Base-by-base conservation (phyloP, 2,113 vertebrate species). In the Cairina moschata region DNA sequence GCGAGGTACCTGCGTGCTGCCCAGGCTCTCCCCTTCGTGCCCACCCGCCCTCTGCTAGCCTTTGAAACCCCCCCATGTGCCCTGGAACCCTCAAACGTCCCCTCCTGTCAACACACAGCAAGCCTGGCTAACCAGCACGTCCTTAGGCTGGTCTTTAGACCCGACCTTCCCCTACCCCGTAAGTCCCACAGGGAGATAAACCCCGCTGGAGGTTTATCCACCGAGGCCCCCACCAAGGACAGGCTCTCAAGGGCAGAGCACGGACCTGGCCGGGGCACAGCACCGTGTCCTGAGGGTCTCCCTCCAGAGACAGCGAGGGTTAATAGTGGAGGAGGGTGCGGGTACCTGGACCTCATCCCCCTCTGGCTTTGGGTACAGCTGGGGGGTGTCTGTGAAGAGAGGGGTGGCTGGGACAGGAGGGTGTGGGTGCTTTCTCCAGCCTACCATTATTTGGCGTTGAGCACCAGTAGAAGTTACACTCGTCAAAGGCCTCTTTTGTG, bases 11-110 rank as follows among this genome's bases (percentile, higher is more conserved):
- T 36, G 25, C 59, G 54, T 67, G 18, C 36, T 3, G 12, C 29
- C 29, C 29, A 5, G 9, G 55, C 21, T 81, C 65, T 73, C 36
- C 65, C 4, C 0, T 21, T 40, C 28, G 72, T 29, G 18, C 36
- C 52, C 9, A 50, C 23, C 3, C 2, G 13, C 60, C 50, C 2
- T 3, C 46, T 52, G 3, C 44, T 34, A 60, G 42, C 42, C 42
- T 77, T 14, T 44, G 73, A 32, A 3, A 3, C 9, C 54, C 23
- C 38, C 31, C 34, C 4, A 2, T 0, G 0, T 1, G 3, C 54
- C 23, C 44, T 23, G 0, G 0, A 16, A 50, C 32, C n/a, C 17
- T 5, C 23, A 23, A 58, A 83, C 63, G 42, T 63, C 73, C 69
- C 38, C 59, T 65, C 29, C 83, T 3, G 18, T 28, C 34, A 28